Base-by-base conservation (phyloP, 1,140 invertebrate genomes). In the Camponotus pennsylvanicus region DNA sequence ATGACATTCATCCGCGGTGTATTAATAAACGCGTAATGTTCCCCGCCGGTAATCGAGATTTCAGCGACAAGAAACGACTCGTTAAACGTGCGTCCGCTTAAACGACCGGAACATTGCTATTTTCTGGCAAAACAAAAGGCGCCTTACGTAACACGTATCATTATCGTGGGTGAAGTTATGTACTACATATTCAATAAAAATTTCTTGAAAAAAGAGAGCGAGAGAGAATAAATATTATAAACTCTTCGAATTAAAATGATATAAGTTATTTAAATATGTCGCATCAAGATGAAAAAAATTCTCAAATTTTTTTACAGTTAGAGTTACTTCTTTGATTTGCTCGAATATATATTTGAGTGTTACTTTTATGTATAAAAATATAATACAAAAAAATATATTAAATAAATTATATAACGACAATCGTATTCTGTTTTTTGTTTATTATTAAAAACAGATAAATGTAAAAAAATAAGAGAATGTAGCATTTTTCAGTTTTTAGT, bases 41-140 rank as follows among this genome's bases (percentile, higher is more conserved):
- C 49, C 63, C 37, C 69, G 66, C 40, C 18, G 27, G 6, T 83
- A 83, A 83, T 83, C 79, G 69, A 83, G 79, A 79, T 85, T 76
- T 79, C 49, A 64, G 45, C 73, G 73, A 32, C 49, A 79, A 64
- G 73, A 42, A 76, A 78, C 82, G 61, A 66, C 34, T 66, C 21
- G 59, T 64, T 85, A 85, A 85, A 85, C 45, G 82, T 5, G 49
- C 61, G 61, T 42, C 45, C 32, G 59, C 15, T 78, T 76, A 82
- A 61, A 71, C 40, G 11, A 8, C 27, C 55, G 40, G 40, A 18
- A 73, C 32, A 49, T 27, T 45, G 55, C 40, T 73, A 73, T 82
- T 82, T 82, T 61, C 67, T 59, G 55, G 27, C 69, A 18, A 15
- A 21, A 37, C 32, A 83, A 83, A 79, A 83, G 27, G 9, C 61